Conservation (phyloP, 2,797 vertebrate genomes). For the Lepus townsendii region DNA sequence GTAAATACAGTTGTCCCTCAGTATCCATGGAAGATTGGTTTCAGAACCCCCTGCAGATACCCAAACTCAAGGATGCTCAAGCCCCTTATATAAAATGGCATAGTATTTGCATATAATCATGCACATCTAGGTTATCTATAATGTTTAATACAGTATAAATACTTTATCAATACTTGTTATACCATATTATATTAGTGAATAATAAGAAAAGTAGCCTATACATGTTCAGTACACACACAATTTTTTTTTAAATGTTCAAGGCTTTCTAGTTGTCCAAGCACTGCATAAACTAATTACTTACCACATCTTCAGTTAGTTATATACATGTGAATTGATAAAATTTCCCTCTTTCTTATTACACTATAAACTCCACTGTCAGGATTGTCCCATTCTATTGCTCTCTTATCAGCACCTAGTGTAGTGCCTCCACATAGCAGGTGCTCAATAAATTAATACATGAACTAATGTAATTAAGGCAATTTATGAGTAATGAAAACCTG, state of each 20-base stretch:
- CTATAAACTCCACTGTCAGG: neutral
- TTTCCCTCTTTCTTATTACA: neutral
- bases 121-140: no score
- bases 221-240: no score
- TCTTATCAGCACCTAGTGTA: neutral
- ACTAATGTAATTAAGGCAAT: neutral
- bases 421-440: neutral
- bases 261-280: neutral
- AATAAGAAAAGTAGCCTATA: neutral
- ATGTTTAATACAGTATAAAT: no score
- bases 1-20: neutral
- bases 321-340: neutral
- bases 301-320: neutral
- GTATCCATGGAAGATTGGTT: neutral
- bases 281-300: neutral
- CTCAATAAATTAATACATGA: neutral
- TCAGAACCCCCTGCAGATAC: neutral
- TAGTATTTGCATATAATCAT: neutral
- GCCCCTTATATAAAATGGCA: neutral
- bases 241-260: no score
- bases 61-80: no score
- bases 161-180: no score
- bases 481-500: conserved; percentile 7
- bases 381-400: neutral
- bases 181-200: neutral